Evolutionary conservation across 2,113 vertebrate genomes (phyloP), one percentile per base, ranked within the genome.

Genomic region (Dunckerocampus dactyliophorus): DNA sequence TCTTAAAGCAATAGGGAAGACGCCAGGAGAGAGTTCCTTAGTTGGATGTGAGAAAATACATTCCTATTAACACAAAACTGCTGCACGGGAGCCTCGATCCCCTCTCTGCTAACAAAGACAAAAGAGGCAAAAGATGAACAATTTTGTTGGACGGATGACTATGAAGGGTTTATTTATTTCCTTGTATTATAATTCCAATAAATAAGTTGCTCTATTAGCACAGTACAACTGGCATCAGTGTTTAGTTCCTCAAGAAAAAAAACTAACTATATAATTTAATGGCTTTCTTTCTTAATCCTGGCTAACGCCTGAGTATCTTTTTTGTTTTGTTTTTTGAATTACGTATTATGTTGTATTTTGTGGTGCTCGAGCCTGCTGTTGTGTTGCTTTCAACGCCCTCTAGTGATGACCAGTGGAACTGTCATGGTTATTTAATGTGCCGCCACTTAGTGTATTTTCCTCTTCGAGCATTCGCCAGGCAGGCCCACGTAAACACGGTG

Each of bases 361-460:
- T 91, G 83, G 82, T 90, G 85, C 82, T 76, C 77, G 28, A 83
- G 88, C 87, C 88, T 90, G 86, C 83, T 85, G 75, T 91, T 24
- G 84, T 92, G 85, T 90, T 89, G 88, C 87, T 89, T 88, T 83
- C 85, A 87, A 87, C 90, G 86, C 88, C 86, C 86, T 89, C 88
- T 89, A 88, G 88, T 90, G 89, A 69, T 89, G 76, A 85, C 79
- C 77, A 88, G 87, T 89, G 86, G 77, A 87, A 75, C 50, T 86
- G 82, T 85, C 87, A 87, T 81, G 62, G 66, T 75, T 83, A 79
- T 78, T 82, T 77, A 74, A 74, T 79, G 81, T 87, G 69, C 82
- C 63, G 74, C 82, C 77, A 79, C 63, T 78, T 59, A 6, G 19
- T 46, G 73, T 84, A 67, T 65, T 77, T 54, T 65, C 58, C 69